Conservation (phyloP, 2,113 vertebrate genomes). For the Leptosomus discolor region DNA sequence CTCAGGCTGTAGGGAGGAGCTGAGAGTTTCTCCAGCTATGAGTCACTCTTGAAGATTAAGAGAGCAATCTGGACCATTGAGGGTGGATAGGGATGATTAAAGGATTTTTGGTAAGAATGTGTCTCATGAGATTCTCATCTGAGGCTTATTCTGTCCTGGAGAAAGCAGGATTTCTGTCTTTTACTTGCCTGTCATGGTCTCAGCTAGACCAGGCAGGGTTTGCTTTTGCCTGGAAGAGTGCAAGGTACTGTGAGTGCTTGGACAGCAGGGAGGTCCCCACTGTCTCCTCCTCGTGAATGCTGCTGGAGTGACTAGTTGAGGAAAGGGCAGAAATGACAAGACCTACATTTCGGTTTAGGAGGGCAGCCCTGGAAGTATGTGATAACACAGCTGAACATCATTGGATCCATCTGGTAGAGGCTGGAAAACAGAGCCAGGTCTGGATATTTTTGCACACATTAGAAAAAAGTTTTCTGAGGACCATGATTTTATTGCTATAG, state of each 20-base stretch:
- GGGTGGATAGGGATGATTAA: neutral
- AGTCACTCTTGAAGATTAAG: neutral
- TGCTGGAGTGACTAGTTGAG: neutral
- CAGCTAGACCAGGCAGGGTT: neutral
- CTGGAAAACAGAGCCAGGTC: neutral
- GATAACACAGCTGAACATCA: neutral
- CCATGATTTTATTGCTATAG: neutral
- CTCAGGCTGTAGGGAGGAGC: neutral
- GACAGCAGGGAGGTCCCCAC: neutral
- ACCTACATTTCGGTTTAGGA: neutral
- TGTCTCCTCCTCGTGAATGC: neutral
- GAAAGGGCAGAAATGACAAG: neutral
- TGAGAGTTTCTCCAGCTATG: neutral
- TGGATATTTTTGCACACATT: neutral
- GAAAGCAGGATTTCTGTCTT: neutral
- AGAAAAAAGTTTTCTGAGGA: neutral
- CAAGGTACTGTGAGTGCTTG: neutral
- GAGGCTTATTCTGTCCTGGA: neutral
- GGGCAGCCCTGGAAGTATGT: neutral
- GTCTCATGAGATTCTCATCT: neutral
- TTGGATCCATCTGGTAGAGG: neutral
- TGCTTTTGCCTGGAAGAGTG: neutral
- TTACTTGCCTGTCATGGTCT: accelerated
- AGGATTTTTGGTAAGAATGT: neutral
- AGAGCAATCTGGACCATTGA: neutral